phyloP scores from a whole-genome alignment of 2,113 vertebrate genomes.

The Notechis scutatus region DNA sequence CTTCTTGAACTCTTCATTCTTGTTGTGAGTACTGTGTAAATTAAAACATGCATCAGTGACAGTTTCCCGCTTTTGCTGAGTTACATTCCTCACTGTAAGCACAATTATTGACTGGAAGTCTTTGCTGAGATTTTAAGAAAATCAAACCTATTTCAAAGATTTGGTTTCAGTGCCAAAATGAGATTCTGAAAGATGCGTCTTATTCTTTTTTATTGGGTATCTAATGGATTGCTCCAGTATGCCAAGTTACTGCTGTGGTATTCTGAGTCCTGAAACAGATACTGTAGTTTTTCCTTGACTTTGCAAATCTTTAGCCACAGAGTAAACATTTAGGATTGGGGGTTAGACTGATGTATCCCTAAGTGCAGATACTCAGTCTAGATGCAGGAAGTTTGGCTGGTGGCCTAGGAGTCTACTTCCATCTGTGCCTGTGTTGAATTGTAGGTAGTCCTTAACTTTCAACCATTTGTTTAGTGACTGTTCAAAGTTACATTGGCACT shows the following conservation, averaged over 20 bases:
- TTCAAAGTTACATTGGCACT: background rate
- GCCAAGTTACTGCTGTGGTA: background rate
- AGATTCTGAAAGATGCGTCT: background rate
- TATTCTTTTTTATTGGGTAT: background rate
- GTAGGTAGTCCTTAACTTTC: background rate
- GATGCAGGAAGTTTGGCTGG: background rate
- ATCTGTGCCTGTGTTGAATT: background rate
- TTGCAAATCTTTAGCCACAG: slow-evolving; percentile 1
- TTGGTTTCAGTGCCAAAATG: slow-evolving; percentile 17
- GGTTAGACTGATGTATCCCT: background rate
- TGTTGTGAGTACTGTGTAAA: slow-evolving; percentile 24
- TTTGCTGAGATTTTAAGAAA: slow-evolving; percentile 10
- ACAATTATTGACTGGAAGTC: background rate
- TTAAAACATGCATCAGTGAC: slow-evolving; percentile 19
- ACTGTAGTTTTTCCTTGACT: background rate
- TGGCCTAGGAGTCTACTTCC: background rate
- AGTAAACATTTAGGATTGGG: background rate
- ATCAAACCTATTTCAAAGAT: slow-evolving; percentile 17
- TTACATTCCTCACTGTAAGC: slow-evolving; percentile 16
- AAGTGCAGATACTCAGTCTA: background rate
- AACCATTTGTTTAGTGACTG: background rate
- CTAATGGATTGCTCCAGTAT: background rate
- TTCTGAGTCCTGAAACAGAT: background rate
- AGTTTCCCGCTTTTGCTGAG: slow-evolving; percentile 10
- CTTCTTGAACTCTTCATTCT: slow-evolving; percentile 6